A percentile compares a stretch with the other conserved stretches of the same genome.
These are phyloP conservation scores for Synergus umbraculus DNA, from an alignment of 2,888 invertebrate genomes.

Conservation along the genomic window DNA sequence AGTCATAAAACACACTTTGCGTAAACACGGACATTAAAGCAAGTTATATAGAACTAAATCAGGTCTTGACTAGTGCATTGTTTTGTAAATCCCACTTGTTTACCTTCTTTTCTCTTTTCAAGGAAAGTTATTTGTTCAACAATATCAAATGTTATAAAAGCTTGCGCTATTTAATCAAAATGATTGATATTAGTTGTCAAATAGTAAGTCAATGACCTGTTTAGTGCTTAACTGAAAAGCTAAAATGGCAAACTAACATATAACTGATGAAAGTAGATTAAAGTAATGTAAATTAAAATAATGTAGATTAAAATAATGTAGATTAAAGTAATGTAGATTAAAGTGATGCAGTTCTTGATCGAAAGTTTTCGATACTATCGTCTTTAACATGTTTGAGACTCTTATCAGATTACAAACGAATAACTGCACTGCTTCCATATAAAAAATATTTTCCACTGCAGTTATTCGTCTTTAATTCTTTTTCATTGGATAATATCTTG, in stretches of 20 bases:
- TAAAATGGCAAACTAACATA: background rate
- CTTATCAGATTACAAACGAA: constrained; percentile 24
- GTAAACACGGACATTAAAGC: constrained; percentile 48
- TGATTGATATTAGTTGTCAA: background rate
- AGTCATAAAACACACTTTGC: constrained; percentile 67
- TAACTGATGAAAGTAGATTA: constrained; percentile 27
- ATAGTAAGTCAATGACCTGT: background rate
- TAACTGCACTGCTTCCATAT: background rate
- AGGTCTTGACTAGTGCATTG: constrained; percentile 38
- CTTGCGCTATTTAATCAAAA: background rate
- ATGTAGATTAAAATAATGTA: constrained; percentile 15
- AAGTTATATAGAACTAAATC: constrained; percentile 46
- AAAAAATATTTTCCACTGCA: background rate
- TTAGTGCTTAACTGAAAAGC: background rate
- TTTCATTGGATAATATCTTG: background rate
- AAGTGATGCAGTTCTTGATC: constrained; percentile 1
- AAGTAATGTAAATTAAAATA: background rate
- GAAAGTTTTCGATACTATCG: constrained; percentile 35
- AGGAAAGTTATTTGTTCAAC: background rate
- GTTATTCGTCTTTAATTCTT: background rate
- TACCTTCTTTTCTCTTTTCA: background rate
- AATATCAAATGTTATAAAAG: background rate
- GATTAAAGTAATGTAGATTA: constrained; percentile 23
- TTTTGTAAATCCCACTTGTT: constrained; percentile 8
- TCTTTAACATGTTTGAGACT: constrained; percentile 1